Percentiles rank a stretch among this genome's conserved stretches.
Evolutionary conservation across 2,113 vertebrate genomes (phyloP).

Genomic region (Calonectris borealis): DNA sequence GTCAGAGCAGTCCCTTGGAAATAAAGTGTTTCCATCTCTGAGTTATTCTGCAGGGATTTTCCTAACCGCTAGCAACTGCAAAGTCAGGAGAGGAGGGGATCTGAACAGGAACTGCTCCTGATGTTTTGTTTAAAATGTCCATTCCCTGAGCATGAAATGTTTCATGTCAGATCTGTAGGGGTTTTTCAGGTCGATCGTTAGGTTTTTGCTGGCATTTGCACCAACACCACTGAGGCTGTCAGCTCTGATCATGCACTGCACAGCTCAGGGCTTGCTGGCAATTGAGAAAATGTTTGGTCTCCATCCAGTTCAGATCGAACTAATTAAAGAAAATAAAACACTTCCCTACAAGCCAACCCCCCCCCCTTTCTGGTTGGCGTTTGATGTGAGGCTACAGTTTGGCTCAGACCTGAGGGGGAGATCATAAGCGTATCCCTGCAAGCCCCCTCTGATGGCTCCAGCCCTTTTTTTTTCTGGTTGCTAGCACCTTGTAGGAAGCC

Average conservation of each 20-base stretch:
- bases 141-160: not conserved
- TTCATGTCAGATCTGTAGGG: not conserved
- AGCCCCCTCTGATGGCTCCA: not conserved
- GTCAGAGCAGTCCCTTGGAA: not conserved
- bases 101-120: not conserved
- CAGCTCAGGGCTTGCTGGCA: rapidly evolving
- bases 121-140: not conserved
- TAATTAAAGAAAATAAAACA: not conserved
- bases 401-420: not conserved
- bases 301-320: not conserved
- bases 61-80: not conserved
- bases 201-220: not conserved
- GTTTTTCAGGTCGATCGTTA: not conserved
- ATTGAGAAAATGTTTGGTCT: not conserved
- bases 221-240: not conserved
- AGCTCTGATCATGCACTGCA: not conserved
- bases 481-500: not conserved
- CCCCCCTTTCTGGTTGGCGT: not conserved
- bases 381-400: not conserved
- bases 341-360: not conserved
- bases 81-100: not conserved
- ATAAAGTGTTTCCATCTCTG: not conserved
- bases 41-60: not conserved
- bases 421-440: not conserved
- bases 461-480: not conserved